These are phyloP conservation scores for Zosterops hypoxanthus DNA, from an alignment of 2,113 vertebrate genomes.

Conservation along the genomic window DNA sequence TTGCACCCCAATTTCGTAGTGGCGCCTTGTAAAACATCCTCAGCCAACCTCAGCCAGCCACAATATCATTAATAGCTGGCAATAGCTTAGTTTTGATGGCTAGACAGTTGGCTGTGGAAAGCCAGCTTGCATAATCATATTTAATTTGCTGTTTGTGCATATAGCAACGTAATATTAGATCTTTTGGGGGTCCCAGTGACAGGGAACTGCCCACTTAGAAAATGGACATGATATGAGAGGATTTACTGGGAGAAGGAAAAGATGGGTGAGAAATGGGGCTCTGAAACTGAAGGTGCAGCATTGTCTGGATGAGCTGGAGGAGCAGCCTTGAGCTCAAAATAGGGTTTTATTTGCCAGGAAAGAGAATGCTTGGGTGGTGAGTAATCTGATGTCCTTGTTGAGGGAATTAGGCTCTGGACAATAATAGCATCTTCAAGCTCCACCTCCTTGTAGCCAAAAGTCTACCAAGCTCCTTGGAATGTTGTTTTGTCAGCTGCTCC, in stretches of 20 bases:
- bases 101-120: background rate
- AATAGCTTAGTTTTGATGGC: background rate
- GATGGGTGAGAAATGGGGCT: background rate
- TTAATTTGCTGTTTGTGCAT: background rate
- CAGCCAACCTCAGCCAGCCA: background rate
- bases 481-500: background rate
- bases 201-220: background rate
- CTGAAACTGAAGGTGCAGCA: background rate
- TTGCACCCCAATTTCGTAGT: fast-evolving
- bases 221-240: background rate
- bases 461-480: background rate
- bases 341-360: background rate
- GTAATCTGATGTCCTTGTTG: background rate
- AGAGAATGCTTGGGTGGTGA: background rate
- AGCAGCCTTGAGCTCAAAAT: background rate
- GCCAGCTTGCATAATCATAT: background rate
- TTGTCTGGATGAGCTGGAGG: background rate
- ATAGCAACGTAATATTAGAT: background rate
- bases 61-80: background rate
- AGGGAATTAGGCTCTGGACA: background rate
- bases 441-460: background rate
- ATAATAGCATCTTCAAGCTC: background rate
- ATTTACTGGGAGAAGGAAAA: background rate
- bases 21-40: fast-evolving
- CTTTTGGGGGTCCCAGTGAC: background rate